Evolutionary conservation across 2,888 invertebrate genomes (phyloP), one percentile per base, ranked within the genome.

Genomic region (Eristalinus aeneus): DNA sequence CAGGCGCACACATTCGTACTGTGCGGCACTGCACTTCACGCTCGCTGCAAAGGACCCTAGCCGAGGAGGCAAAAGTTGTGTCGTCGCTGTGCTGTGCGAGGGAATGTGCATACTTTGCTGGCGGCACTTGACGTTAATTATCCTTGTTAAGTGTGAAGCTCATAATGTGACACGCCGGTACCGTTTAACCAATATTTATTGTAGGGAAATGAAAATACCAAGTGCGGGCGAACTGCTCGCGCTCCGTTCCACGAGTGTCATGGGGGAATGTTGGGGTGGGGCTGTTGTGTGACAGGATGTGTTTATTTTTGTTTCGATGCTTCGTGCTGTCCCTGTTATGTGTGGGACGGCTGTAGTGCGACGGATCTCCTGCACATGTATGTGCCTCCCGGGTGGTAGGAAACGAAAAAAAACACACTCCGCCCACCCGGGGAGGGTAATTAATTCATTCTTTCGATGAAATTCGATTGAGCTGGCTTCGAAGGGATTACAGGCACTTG

Each of bases 61-160:
- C n/a, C 32, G 23, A 31, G 71, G 65, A 71, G 81, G 75, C 64
- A 69, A 81, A 81, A 81, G 60, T 86, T 86, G 81, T 67, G 81
- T 67, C 77, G 61, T 60, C 64, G 58, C 36, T 72, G 68, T 61
- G 58, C 36, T 72, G 68, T 61, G 65, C 65, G 60, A 34, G 46
- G 74, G 76, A 1, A n/a, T 60, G 58, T 86, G 77, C 68, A 77
- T 78, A 78, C 73, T 86, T 77, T 74, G 73, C 86, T 71, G 77
- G 82, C 73, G 77, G 85, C 76, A 81, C 76, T 85, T 77, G 85
- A 81, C 81, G 81, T 81, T 85, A 85, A 85, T 85, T 85, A 85
- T 85, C 76, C 76, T 73, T 77, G 76, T 77, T 81, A 85, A 81
- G 85, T 81, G 85, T 85, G 67, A 81, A 85, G 85, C 85, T 85